Percentiles rank a stretch among this genome's conserved stretches.
These are phyloP conservation scores for Salpingus planirostris DNA, from an alignment of 2,888 invertebrate genomes.

Conservation along the genomic window DNA sequence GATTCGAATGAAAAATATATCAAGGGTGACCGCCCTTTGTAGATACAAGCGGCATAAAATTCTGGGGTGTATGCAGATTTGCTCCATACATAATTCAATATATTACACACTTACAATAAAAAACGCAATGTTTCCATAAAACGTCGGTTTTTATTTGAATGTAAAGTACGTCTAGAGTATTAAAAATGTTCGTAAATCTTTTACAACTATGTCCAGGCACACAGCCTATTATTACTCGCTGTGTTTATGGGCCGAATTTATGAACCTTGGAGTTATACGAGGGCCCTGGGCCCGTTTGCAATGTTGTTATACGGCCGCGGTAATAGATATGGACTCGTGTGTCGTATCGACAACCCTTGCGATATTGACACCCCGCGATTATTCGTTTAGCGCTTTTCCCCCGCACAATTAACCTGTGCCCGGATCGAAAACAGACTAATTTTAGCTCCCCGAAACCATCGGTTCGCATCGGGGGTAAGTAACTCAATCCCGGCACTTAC, in stretches of 20 bases:
- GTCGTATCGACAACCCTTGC: constrained; percentile 6
- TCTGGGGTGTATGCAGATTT: constrained; percentile 9
- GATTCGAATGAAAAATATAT: too few relatives aligned
- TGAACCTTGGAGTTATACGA: constrained; percentile 17
- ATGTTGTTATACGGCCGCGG: constrained; percentile 11
- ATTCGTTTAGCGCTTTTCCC: too few relatives aligned
- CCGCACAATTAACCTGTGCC: too few relatives aligned
- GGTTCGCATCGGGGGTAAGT: too few relatives aligned
- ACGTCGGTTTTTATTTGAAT: constrained; percentile 20
- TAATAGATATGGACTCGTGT: constrained; percentile 10
- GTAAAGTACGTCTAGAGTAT: constrained; percentile 19
- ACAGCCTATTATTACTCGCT: constrained; percentile 17
- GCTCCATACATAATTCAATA: constrained; percentile 16
- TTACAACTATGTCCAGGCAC: constrained; percentile 20
- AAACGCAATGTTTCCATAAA: constrained; percentile 16
- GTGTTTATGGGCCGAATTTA: constrained; percentile 19
- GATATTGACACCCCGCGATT: constrained; percentile 5
- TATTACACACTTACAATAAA: constrained; percentile 17
- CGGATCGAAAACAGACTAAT: too few relatives aligned
- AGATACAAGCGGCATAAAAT: constrained; percentile 9
- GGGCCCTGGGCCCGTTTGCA: constrained; percentile 14
- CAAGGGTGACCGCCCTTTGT: too few relatives aligned
- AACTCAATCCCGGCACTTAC: too few relatives aligned
- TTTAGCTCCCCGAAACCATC: too few relatives aligned
- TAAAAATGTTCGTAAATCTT: constrained; percentile 22